Percentiles rank a stretch among this genome's conserved stretches.
Evolutionary conservation across 2,888 invertebrate species (phyloP).

Genomic region (Tortricodes alternella): DNA sequence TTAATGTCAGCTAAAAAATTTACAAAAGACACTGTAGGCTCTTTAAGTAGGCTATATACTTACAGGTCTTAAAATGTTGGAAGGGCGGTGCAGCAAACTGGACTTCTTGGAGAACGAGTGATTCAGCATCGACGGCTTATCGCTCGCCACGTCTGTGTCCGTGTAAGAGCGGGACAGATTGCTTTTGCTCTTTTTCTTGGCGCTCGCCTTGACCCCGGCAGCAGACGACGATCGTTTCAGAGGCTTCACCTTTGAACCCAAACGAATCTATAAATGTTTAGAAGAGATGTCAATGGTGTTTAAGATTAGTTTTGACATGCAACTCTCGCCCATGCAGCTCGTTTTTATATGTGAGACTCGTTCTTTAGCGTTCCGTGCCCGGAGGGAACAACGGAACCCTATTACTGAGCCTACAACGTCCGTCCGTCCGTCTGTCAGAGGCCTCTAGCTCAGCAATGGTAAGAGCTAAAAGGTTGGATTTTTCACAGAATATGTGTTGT

Average conservation of each 20-base stretch:
- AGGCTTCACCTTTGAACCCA: constrained; percentile 77
- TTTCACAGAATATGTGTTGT: too few relatives aligned
- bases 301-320: constrained; percentile 1
- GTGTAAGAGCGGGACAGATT: constrained; percentile 62
- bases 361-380: too few relatives aligned
- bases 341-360: not conserved
- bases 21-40: too few relatives aligned
- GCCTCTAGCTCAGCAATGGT: too few relatives aligned
- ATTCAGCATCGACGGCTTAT: constrained; percentile 83
- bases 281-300: constrained; percentile 32
- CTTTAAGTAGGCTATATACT: constrained; percentile 66
- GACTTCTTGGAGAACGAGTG: constrained; percentile 80
- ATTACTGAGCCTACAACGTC: too few relatives aligned
- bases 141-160: constrained; percentile 71
- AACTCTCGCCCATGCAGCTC: not conserved
- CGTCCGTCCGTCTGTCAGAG: too few relatives aligned
- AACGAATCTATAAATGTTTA: constrained; percentile 75
- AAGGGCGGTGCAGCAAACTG: constrained; percentile 85
- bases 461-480: too few relatives aligned
- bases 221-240: constrained; percentile 72
- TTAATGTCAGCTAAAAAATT: too few relatives aligned
- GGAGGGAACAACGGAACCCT: too few relatives aligned
- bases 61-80: constrained; percentile 86
- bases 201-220: constrained; percentile 58
- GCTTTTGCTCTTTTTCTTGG: constrained; percentile 77